phyloP scores from a whole-genome alignment of 2,888 invertebrate genomes.

The Tetheella fluctuosa region DNA sequence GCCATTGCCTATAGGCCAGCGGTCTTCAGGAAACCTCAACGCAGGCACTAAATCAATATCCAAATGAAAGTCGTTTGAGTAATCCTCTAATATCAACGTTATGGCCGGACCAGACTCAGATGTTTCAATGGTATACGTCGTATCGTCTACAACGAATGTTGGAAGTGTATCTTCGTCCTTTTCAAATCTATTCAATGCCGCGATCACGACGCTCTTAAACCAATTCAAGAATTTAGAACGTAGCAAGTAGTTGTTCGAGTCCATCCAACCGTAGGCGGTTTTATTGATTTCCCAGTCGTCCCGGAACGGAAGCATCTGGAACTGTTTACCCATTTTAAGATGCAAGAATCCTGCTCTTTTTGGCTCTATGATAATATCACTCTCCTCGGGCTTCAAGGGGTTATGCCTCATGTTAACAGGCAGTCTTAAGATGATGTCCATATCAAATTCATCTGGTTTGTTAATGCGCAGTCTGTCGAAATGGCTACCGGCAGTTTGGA shows the following conservation, averaged over 20 bases:
- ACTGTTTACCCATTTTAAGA: constrained; percentile 66
- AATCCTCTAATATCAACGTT: constrained; percentile 71
- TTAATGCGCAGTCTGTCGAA: constrained; percentile 84
- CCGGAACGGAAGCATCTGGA: constrained; percentile 46
- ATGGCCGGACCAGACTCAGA: constrained; percentile 81
- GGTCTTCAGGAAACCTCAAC: constrained; percentile 68
- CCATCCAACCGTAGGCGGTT: constrained; percentile 66
- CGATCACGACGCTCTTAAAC: constrained; percentile 79
- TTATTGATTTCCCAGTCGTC: constrained; percentile 59
- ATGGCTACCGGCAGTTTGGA: constrained; percentile 84
- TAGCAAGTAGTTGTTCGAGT: constrained; percentile 64
- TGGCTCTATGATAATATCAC: constrained; percentile 65
- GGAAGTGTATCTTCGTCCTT: constrained; percentile 14
- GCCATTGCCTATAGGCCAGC: constrained; percentile 63
- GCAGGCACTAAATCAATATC: constrained; percentile 83
- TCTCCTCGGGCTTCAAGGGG: constrained; percentile 40
- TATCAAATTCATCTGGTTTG: constrained; percentile 85
- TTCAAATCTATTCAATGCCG: constrained; percentile 61
- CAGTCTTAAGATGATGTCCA: constrained; percentile 82
- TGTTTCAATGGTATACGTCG: constrained; percentile 57
- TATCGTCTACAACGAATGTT: constrained; percentile 52
- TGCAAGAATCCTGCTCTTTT: constrained; percentile 74
- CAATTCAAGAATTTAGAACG: constrained; percentile 77
- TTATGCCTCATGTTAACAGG: constrained; percentile 63
- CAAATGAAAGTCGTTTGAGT: constrained; percentile 52